Evolutionary conservation across 2,113 vertebrate genomes (phyloP), one percentile per base, ranked within the genome.

Genomic region (Pavo muticus): DNA sequence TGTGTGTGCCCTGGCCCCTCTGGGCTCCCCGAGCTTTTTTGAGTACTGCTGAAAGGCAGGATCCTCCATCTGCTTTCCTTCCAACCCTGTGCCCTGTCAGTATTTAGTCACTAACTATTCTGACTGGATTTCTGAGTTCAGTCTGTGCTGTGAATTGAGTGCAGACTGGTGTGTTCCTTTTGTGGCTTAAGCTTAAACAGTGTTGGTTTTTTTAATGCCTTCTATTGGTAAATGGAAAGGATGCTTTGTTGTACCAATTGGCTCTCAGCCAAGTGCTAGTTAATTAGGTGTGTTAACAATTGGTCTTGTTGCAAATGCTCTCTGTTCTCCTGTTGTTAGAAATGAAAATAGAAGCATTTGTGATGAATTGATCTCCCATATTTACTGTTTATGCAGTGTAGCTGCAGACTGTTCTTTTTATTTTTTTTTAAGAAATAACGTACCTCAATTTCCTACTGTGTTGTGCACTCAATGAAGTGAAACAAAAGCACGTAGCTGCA

Each of bases 41-140:
- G 5, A 3, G 21, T 19, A 12, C 29, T 61, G 47, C 73, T 39
- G 4, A 7, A 10, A 50, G 48, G 45, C 40, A 35, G 9, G 67
- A 8, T 32, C 14, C 44, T 2, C 1, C 0, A 0, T 48, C 39
- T 0, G 0, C n/a, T 65, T 52, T 11, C 52, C 59, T 45, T 45
- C 6, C 7, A n/a, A n/a, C 24, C 7, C 1, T 16, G 11, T 68
- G n/a, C 63, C 24, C 12, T 61, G 11, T 12, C 57, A 30, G 21
- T 73, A 37, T 54, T 84, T 45, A 11, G 37, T 73, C 40, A 4
- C 16, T 24, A 48, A 10, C 35, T 86, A 6, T 64, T 92, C 52
- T 68, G 68, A 30, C 52, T 67, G 14, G 4, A 87, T 63, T 63
- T 40, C 42, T 88, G 47, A 57, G 74, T 71, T 69, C 30, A 44